Base-by-base conservation (phyloP, 2,888 invertebrate species). In the Cosmia trapezina region DNA sequence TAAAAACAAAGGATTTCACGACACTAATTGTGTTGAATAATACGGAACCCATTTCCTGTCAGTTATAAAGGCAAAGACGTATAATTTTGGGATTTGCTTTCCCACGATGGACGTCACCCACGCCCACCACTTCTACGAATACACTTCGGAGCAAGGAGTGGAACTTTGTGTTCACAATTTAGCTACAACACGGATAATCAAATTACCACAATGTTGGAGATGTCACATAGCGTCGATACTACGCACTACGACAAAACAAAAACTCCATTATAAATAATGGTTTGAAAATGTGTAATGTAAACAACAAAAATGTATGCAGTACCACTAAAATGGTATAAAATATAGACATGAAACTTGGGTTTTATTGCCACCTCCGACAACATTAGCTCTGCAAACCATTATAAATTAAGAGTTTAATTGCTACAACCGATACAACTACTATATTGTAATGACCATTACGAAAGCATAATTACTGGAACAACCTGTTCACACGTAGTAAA, bases 41-140 rank as follows among this genome's bases (percentile, higher is more conserved):
- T 88, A 85, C 78, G 86, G 83, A 83, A 86, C 77, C 89, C 88
- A 87, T 89, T 89, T 88, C 87, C 90, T 83, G 88, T 88, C 88
- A 86, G 86, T 86, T 87, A 86, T 90, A 89, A 89, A 91, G 80
- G 89, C 84, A 87, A 88, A 89, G 89, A 88, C 89, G 88, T 91
- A 92, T 90, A 90, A 88, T 90, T 92, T 92, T 91, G 84, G 91
- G 89, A 90, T 92, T 89, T 90, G 90, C 92, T 93, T 95, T 96
- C 96, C 93, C 96, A 95, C 96, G 95, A 90, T 91, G 80, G 70
- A 81, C 88, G 78, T 88, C 93, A 89, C 92, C 92, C 91, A 93
- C 95, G 91, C 94, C 93, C 91, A 93, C 92, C 86, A 86, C 86
- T 95, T 95, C 94, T 92, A 91, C 91, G 93, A 94, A 95, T 90